These are phyloP conservation scores for Xestia ashworthii DNA, from an alignment of 2,888 invertebrate genomes.

Conservation along the genomic window DNA sequence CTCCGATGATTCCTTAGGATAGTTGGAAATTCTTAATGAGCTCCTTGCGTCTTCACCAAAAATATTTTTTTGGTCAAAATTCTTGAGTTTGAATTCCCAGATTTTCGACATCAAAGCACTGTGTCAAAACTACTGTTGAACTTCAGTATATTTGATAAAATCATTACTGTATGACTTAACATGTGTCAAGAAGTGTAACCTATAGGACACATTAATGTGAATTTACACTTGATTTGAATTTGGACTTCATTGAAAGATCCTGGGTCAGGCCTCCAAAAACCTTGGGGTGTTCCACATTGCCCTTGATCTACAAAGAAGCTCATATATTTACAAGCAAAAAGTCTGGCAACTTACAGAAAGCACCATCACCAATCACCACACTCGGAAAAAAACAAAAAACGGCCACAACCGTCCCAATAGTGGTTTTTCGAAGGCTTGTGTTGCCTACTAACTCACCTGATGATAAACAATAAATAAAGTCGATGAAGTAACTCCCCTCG, in stretches of 20 bases:
- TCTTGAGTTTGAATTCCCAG: neutral
- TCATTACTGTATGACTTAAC: neutral
- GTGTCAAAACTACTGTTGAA: neutral
- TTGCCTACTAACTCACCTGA: conserved; percentile 1
- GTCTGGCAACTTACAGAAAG: conserved; percentile 10
- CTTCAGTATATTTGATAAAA: neutral
- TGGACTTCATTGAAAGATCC: no score
- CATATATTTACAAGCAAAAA: conserved; percentile 3
- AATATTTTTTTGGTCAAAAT: neutral
- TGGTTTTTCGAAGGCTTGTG: neutral
- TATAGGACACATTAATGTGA: neutral
- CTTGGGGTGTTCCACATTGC: neutral
- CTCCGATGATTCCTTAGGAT: neutral
- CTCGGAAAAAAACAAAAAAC: conserved; percentile 7
- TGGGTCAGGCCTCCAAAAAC: neutral
- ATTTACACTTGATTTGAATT: no score
- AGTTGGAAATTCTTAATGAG: neutral
- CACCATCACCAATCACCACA: conserved; percentile 17
- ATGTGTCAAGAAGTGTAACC: neutral
- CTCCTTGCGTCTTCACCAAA: neutral
- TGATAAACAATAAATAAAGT: neutral
- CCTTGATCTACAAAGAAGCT: neutral
- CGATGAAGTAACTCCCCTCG: neutral
- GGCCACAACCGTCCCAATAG: neutral
- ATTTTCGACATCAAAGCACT: neutral